Base-by-base conservation (phyloP, 2,797 vertebrate genomes). In the Labroides dimidiatus region DNA sequence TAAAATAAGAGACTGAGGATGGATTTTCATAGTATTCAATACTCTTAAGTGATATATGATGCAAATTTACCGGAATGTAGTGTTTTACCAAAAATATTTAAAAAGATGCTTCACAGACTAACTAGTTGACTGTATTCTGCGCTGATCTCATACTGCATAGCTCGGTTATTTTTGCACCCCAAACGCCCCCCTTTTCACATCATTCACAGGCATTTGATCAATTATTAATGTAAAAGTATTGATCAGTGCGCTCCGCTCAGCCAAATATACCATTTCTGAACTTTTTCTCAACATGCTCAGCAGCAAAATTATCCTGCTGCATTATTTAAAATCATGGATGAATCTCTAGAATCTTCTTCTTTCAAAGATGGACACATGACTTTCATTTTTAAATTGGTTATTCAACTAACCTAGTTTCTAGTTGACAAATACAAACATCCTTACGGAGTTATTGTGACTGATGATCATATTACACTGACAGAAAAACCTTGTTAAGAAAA, bases 271-370 rank as follows among this genome's bases (percentile, higher is more conserved):
- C 21, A 41, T n/a, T 42, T 48, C 50, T 47, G n/a, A 2, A 13
- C 15, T 43, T 60, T 60, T 39, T 39, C 27, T 49, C 19, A 37
- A 60, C 37, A 33, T 33, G 30, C 27, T 37, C 4, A 8, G 44
- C 45, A 48, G 12, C 20, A 49, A 23, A 23, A 42, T 47, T 72
- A 65, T 59, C 64, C 30, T 14, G 47, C 42, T 82, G 60, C 68
- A 72, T 72, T 57, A 82, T 64, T n/a, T 62, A 39, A 84, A 64
- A 54, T 10, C 17, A 27, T 27, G 15, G n/a, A 74, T 62, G 42
- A 37, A 72, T 55, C 0, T 41, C 0, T 41, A 52, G 5, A 16
- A 27, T n/a, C 21, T 36, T 49, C 37, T 39, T 39, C 8, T 4
- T 62, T 0, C 39, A 63, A 67, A 69, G 14, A 75, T 13, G 52